Evolutionary conservation across 2,888 invertebrate species (phyloP).

Genomic region (Dasypogon diadema): DNA sequence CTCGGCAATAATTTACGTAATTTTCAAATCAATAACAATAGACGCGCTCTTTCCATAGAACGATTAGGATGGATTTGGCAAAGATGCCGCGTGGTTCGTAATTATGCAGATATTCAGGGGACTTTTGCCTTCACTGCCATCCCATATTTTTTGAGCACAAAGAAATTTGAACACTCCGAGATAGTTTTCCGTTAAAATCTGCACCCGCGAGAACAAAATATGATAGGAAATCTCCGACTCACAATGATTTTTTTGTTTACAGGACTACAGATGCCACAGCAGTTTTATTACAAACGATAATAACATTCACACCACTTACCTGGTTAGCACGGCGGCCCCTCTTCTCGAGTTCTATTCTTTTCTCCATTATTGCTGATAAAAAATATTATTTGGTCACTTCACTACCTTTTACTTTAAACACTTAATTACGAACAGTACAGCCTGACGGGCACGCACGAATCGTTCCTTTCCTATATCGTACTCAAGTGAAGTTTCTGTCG

Average conservation of each 20-base stretch:
- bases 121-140: neutral
- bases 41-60: conserved; percentile 45
- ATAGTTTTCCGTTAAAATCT: conserved; percentile 33
- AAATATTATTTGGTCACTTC: conserved; percentile 46
- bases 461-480: conserved; percentile 41
- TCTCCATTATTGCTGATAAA: conserved; percentile 78
- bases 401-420: conserved; percentile 49
- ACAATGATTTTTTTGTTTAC: conserved; percentile 48
- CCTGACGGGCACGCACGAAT: conserved; percentile 49
- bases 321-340: conserved; percentile 90
- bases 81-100: conserved; percentile 48
- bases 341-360: conserved; percentile 94
- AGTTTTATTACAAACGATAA: neutral
- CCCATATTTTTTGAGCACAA: too few relatives aligned
- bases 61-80: neutral
- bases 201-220: conserved; percentile 1
- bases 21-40: conserved; percentile 54
- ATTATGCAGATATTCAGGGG: conserved; percentile 13
- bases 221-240: conserved; percentile 23
- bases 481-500: conserved; percentile 35
- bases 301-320: conserved; percentile 74
- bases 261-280: conserved; percentile 36
- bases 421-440: conserved; percentile 48
- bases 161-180: neutral
- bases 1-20: conserved; percentile 52